These are phyloP conservation scores for Hepsetus odoe DNA, from an alignment of 2,113 vertebrate species.

Conservation along the genomic window DNA sequence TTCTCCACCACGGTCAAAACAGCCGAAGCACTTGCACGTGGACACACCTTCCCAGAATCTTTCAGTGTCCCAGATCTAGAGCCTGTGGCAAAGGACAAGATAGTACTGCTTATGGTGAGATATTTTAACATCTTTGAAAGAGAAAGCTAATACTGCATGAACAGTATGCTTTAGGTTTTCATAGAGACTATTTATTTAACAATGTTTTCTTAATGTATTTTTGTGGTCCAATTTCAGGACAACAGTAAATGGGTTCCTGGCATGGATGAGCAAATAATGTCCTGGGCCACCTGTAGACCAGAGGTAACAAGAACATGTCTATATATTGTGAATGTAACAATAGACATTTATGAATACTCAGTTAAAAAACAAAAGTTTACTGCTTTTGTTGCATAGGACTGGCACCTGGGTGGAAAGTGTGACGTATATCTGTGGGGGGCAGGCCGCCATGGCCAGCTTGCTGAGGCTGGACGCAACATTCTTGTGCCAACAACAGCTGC, in stretches of 20 bases:
- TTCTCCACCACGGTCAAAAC: slow-evolving; percentile 96
- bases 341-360: background rate
- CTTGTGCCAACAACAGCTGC: slow-evolving; percentile 86
- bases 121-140: background rate
- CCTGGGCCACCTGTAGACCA: slow-evolving; percentile 93
- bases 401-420: slow-evolving; percentile 97
- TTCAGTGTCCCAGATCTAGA: slow-evolving; percentile 93
- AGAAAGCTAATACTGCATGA: background rate
- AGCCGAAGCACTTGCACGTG: slow-evolving; percentile 91
- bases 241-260: slow-evolving; percentile 95
- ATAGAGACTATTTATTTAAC: background rate
- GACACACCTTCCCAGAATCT: slow-evolving; percentile 87
- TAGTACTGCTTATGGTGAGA: slow-evolving; percentile 89
- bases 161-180: background rate
- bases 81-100: slow-evolving; percentile 90
- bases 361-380: background rate
- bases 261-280: slow-evolving; percentile 98
- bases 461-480: slow-evolving; percentile 94
- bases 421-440: slow-evolving; percentile 94
- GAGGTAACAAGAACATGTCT: slow-evolving; percentile 76
- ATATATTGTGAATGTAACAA: background rate
- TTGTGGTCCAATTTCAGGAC: slow-evolving; percentile 73
- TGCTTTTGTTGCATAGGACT: slow-evolving; percentile 79
- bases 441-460: slow-evolving; percentile 92
- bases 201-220: slow-evolving; percentile 39